Conservation (phyloP, 1,140 invertebrate genomes). For the Plectrocnemia conspersa region DNA sequence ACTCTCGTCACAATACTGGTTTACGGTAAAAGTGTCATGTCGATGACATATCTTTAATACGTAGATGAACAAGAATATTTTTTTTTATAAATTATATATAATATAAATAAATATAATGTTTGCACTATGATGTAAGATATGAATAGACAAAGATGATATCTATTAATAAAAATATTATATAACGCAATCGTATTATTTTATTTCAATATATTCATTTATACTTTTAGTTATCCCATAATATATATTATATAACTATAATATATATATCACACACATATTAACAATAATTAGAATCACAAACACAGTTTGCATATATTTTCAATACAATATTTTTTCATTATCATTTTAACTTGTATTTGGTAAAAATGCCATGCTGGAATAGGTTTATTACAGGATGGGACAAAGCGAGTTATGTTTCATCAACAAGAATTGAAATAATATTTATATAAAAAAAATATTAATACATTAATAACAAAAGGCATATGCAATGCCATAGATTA, state of each 20-base stretch:
- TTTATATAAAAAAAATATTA: too few relatives aligned
- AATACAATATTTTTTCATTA: too few relatives aligned
- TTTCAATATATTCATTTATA: not conserved
- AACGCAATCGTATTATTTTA: constrained; percentile 5
- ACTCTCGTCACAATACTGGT: constrained; percentile 1
- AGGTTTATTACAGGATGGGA: too few relatives aligned
- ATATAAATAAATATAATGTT: not conserved
- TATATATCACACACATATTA: not conserved
- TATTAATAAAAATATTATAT: not conserved
- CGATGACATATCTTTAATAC: constrained; percentile 1
- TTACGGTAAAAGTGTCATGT: not conserved
- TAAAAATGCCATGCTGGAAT: too few relatives aligned
- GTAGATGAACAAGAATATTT: constrained; percentile 1
- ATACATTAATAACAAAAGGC: too few relatives aligned
- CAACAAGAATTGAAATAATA: too few relatives aligned
- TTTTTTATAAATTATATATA: too few relatives aligned
- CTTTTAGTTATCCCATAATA: not conserved
- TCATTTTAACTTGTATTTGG: too few relatives aligned
- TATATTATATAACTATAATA: not conserved
- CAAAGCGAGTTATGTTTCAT: too few relatives aligned
- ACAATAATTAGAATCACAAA: too few relatives aligned
- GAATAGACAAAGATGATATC: not conserved
- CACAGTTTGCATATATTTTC: too few relatives aligned
- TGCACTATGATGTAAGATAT: constrained; percentile 11
- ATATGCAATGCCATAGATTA: too few relatives aligned